Conservation (phyloP, 2,113 vertebrate genomes). For the Sapajus apella region DNA sequence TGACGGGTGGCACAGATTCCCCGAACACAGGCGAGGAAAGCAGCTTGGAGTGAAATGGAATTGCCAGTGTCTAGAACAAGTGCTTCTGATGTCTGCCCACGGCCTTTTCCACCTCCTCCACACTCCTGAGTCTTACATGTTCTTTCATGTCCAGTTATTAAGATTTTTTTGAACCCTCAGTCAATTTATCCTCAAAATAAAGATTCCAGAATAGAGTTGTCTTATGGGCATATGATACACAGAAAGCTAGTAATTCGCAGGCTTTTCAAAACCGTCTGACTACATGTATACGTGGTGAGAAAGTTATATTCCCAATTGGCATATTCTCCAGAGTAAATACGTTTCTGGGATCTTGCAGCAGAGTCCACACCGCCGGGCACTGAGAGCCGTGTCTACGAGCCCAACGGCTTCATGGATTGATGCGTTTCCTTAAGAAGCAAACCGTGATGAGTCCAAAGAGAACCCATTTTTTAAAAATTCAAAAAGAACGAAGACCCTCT, state of each 20-base stretch:
- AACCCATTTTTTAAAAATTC: neutral
- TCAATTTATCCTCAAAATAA: neutral
- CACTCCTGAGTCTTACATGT: neutral
- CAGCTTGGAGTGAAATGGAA: neutral
- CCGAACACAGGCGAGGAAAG: neutral
- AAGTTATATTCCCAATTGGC: neutral
- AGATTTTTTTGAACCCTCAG: neutral
- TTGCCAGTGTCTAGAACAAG: neutral
- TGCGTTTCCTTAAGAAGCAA: neutral
- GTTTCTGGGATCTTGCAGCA: neutral
- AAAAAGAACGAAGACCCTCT: neutral
- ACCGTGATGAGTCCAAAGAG: neutral
- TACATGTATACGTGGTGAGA: neutral
- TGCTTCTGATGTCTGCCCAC: accelerated
- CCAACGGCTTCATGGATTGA: neutral
- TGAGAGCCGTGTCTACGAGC: neutral
- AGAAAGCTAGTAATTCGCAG: neutral
- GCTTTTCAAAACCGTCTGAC: neutral
- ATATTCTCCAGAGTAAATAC: neutral
- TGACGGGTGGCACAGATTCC: neutral
- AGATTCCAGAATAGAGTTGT: neutral
- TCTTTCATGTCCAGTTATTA: neutral
- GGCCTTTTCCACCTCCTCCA: neutral
- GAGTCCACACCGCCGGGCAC: neutral
- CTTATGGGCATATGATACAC: accelerated